Evolutionary conservation across 2,888 invertebrate species (phyloP).

Genomic region (Sphecodes monilicornis): DNA sequence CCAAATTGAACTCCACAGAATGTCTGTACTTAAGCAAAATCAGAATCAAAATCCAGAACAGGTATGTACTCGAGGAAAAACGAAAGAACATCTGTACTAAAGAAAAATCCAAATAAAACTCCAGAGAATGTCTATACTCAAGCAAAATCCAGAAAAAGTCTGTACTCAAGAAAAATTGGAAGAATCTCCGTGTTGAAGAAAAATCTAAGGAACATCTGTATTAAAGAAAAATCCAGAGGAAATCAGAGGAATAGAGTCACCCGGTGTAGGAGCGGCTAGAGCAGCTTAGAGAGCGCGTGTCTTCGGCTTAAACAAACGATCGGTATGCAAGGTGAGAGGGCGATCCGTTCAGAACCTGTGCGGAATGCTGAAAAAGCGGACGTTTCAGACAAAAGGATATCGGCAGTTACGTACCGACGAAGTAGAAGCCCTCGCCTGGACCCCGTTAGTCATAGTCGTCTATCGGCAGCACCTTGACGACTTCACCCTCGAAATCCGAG

Average conservation of each 20-base stretch:
- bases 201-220: too few relatives aligned
- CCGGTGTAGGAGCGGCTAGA: neutral
- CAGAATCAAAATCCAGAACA: too few relatives aligned
- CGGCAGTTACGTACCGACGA: slow-evolving; percentile 23
- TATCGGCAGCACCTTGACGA: slow-evolving; percentile 17
- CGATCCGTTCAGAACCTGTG: slow-evolving; percentile 33
- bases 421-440: slow-evolving; percentile 38
- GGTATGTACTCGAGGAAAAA: too few relatives aligned
- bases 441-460: slow-evolving; percentile 36
- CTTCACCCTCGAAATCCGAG: slow-evolving; percentile 42
- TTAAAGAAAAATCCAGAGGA: too few relatives aligned
- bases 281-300: slow-evolving; percentile 16
- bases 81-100: too few relatives aligned
- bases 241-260: neutral
- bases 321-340: slow-evolving; percentile 57
- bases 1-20: too few relatives aligned
- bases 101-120: too few relatives aligned
- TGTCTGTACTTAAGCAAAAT: too few relatives aligned
- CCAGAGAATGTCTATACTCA: too few relatives aligned
- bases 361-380: slow-evolving; percentile 56
- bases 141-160: too few relatives aligned
- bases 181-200: too few relatives aligned
- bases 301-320: slow-evolving; percentile 53
- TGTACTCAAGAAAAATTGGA: too few relatives aligned
- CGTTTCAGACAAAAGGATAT: slow-evolving; percentile 49